Base-by-base conservation (phyloP, 1,140 invertebrate species). In the Diorhabda sublineata region DNA sequence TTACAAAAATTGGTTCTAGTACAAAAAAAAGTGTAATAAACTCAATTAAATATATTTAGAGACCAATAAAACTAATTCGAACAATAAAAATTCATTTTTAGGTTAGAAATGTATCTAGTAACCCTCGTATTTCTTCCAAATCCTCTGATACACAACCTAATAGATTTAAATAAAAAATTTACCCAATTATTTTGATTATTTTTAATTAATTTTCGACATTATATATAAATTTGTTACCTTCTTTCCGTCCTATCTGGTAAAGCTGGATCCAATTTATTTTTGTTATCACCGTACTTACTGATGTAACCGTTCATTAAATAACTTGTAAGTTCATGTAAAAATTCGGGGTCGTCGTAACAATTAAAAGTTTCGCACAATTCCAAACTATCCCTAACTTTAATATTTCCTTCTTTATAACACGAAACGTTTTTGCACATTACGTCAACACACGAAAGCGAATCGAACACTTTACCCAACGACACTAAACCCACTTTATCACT, bases 381-480 rank as follows among this genome's bases (percentile, higher is more conserved):
- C 58, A 79, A 67, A 69, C 77, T 77, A 64, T 78, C 73, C 56
- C 71, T 70, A 56, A 74, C 42, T 45, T 66, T 11, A 61, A 7
- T 26, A 7, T 43, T n/a, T 3, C 70, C 70, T 45, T 75, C 73
- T 0, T 69, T 59, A 68, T 69, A 66, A 41, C 41, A 60, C 41
- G 71, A 58, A 45, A 61, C 45, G 56, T 71, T 59, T 61, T 69
- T 73, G 9, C 63, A 72, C n/a, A 73, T 58, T 3, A 69, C 56
- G 71, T 80, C 79, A 8, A 72, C 68, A 44, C 74, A 62, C 2
- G 64, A 64, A 8, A 77, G 63, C 52, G 64, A 69, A 57, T 79
- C 76, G 42, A 74, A 77, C 4, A 75, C 45, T 60, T 69, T 61
- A 41, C 45, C 47, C 2, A 73, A 9, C 8, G 56, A 58, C 11